These are phyloP conservation scores for Coluber constrictor DNA, from an alignment of 2,797 vertebrate genomes.

Conservation along the genomic window DNA sequence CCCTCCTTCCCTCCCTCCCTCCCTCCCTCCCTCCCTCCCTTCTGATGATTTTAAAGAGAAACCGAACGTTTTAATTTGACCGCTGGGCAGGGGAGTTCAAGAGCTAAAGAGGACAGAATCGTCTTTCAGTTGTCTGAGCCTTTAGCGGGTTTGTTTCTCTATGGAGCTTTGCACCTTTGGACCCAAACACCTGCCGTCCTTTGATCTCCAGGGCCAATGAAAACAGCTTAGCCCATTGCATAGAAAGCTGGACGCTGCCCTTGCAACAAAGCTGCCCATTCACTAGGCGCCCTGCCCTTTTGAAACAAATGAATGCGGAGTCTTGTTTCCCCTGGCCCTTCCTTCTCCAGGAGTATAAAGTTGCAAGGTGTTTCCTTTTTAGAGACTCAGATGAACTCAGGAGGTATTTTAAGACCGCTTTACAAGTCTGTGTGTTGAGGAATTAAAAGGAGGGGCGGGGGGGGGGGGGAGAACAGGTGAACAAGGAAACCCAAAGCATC, in stretches of 20 bases:
- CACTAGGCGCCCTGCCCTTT: not conserved
- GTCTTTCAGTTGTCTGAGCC: not conserved
- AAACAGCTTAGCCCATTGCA: not conserved
- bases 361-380: not conserved
- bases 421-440: not conserved
- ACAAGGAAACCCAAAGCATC: not conserved
- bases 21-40: not conserved
- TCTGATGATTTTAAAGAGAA: not conserved
- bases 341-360: not conserved
- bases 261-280: not conserved
- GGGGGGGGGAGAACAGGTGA: too few relatives aligned
- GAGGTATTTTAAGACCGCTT: not conserved
- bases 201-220: not conserved
- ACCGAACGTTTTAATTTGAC: not conserved
- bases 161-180: not conserved
- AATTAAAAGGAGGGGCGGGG: not conserved
- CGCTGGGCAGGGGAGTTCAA: too few relatives aligned
- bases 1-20: too few relatives aligned
- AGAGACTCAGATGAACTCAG: not conserved
- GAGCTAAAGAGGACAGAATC: not conserved
- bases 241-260: not conserved
- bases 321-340: not conserved
- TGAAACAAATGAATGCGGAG: not conserved
- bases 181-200: not conserved
- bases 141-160: not conserved